A percentile compares a stretch with the other conserved stretches of the same genome.
Conservation (phyloP, 1,140 invertebrate species). For the Alviniconcha marisindica region DNA sequence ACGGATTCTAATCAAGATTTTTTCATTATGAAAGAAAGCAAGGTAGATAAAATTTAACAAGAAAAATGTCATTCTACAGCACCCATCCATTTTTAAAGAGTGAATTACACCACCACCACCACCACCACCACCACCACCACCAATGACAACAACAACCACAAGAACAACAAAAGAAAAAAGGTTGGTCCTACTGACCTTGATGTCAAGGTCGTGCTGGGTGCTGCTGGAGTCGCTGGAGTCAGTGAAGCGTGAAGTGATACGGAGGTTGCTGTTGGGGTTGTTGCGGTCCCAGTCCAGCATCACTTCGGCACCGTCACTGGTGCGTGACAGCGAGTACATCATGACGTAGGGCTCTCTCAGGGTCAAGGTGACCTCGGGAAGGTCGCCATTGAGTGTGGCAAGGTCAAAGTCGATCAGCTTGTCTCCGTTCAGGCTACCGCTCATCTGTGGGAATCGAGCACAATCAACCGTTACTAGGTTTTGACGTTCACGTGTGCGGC, state of each 20-base stretch:
- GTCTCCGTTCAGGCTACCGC: constrained; percentile 14
- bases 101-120: too few species aligned
- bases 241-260: constrained; percentile 1
- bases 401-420: constrained; percentile 17
- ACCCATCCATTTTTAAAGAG: too few species aligned
- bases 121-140: too few species aligned
- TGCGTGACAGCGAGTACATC: background rate
- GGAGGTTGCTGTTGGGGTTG: background rate
- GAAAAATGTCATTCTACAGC: too few species aligned
- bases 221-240: background rate
- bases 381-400: background rate
- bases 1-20: too few species aligned
- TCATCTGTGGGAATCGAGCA: constrained; percentile 10
- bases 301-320: constrained; percentile 9
- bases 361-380: constrained; percentile 23
- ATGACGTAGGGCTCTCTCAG: constrained; percentile 7
- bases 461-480: too few species aligned
- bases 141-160: too few species aligned
- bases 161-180: too few species aligned
- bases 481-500: too few species aligned
- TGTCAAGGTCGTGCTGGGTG: background rate
- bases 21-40: too few species aligned
- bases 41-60: too few species aligned
- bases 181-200: constrained; percentile 21
- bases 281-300: constrained; percentile 19